Percentiles rank a stretch among this genome's conserved stretches.
Conservation (phyloP, 1,140 invertebrate species). For the Apolygus lucorum region DNA sequence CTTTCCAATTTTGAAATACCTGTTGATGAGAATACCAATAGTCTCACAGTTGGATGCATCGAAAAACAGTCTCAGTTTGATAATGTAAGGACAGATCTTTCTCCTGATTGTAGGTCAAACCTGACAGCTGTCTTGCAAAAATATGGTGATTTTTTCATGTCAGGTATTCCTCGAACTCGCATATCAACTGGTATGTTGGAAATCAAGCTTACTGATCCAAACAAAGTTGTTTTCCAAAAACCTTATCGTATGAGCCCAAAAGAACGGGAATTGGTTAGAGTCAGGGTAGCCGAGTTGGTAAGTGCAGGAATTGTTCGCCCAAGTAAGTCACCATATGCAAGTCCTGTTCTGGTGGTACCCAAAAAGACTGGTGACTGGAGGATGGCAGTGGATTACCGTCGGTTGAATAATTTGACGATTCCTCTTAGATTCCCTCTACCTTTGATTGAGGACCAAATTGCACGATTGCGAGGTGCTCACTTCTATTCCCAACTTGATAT, state of each 20-base stretch:
- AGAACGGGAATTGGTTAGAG: not conserved
- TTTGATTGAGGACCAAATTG: conserved; percentile 11
- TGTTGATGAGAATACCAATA: not conserved
- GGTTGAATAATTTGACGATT: not conserved
- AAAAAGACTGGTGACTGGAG: conserved; percentile 5
- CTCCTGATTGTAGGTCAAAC: not conserved
- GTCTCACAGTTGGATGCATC: not conserved
- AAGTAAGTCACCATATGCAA: not conserved
- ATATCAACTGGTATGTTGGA: not conserved
- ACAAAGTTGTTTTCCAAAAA: not conserved
- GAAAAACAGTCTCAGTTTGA: not conserved
- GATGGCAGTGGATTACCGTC: conserved; percentile 8
- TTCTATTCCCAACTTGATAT: conserved; percentile 12
- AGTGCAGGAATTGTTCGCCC: not conserved
- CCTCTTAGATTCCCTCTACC: not conserved
- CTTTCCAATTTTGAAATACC: not conserved
- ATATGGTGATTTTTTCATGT: not conserved
- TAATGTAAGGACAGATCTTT: not conserved
- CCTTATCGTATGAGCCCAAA: not conserved
- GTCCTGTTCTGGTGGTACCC: not conserved
- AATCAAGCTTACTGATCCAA: not conserved
- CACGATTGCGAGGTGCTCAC: not conserved
- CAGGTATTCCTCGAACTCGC: not conserved
- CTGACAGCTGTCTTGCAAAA: not conserved
- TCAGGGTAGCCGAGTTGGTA: not conserved